phyloP scores from a whole-genome alignment of 2,888 invertebrate genomes.

The Andrena flavipes region DNA sequence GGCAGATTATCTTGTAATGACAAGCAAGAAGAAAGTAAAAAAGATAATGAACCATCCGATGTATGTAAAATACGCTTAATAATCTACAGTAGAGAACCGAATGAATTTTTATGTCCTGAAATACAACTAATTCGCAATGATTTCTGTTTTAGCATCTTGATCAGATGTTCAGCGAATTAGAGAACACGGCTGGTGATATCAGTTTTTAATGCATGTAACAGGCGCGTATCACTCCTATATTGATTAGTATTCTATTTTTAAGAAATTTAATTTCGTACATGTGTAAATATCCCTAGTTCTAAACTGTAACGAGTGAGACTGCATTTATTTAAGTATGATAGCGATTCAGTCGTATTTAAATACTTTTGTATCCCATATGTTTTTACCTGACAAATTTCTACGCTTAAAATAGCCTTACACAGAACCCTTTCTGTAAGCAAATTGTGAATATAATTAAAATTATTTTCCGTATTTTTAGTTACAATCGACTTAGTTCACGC shows the following conservation, averaged over 20 bases:
- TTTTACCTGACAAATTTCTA: slow-evolving; percentile 54
- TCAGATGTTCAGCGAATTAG: slow-evolving; percentile 79
- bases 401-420: slow-evolving; percentile 30
- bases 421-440: slow-evolving; percentile 44
- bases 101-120: slow-evolving; percentile 10
- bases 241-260: slow-evolving; percentile 40
- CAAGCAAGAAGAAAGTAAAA: slow-evolving; percentile 54
- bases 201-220: slow-evolving; percentile 68
- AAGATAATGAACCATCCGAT: slow-evolving; percentile 76
- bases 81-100: neutral
- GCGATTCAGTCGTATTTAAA: slow-evolving; percentile 44
- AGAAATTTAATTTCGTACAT: slow-evolving; percentile 35
- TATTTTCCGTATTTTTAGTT: slow-evolving; percentile 67
- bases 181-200: slow-evolving; percentile 79
- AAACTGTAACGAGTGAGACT: slow-evolving; percentile 65
- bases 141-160: slow-evolving; percentile 78
- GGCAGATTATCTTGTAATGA: slow-evolving; percentile 52
- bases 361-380: slow-evolving; percentile 57
- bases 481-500: slow-evolving; percentile 2
- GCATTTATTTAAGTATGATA: slow-evolving; percentile 67
- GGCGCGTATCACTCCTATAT: slow-evolving; percentile 14
- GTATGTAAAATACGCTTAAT: slow-evolving; percentile 67
- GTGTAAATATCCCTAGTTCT: slow-evolving; percentile 75
- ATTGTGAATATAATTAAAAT: slow-evolving; percentile 61
- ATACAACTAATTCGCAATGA: slow-evolving; percentile 26